Conservation (phyloP, 2,797 vertebrate species). For the Anolis apletophallus region DNA sequence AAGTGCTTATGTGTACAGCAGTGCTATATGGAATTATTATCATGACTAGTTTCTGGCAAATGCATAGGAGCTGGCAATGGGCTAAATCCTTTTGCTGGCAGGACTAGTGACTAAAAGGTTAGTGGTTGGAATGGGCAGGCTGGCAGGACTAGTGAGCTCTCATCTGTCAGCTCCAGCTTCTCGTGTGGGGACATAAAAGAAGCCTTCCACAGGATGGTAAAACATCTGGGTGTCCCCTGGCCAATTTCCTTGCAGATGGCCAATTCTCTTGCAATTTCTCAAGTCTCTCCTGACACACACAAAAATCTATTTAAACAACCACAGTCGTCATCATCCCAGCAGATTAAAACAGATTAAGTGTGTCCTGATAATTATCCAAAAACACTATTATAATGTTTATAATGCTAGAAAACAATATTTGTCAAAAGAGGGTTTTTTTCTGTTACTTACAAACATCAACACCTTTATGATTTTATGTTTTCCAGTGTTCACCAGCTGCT, state of each 20-base stretch:
- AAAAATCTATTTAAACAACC: not conserved
- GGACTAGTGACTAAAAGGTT: too few relatives aligned
- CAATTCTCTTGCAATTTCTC: too few relatives aligned
- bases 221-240: too few relatives aligned
- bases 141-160: too few relatives aligned
- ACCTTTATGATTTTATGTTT: not conserved
- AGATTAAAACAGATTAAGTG: not conserved
- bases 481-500: not conserved
- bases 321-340: not conserved
- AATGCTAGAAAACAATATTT: not conserved
- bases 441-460: not conserved
- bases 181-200: too few relatives aligned
- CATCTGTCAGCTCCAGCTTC: too few relatives aligned
- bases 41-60: not conserved
- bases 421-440: not conserved
- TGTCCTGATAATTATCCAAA: not conserved
- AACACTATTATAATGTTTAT: not conserved
- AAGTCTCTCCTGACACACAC: too few relatives aligned
- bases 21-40: not conserved
- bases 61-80: too few relatives aligned
- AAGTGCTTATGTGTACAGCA: not conserved
- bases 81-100: too few relatives aligned
- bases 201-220: too few relatives aligned
- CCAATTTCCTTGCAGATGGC: too few relatives aligned
- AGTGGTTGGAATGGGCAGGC: too few relatives aligned